Conservation (phyloP, 2,113 vertebrate species). For the Hemiprocne comata region DNA sequence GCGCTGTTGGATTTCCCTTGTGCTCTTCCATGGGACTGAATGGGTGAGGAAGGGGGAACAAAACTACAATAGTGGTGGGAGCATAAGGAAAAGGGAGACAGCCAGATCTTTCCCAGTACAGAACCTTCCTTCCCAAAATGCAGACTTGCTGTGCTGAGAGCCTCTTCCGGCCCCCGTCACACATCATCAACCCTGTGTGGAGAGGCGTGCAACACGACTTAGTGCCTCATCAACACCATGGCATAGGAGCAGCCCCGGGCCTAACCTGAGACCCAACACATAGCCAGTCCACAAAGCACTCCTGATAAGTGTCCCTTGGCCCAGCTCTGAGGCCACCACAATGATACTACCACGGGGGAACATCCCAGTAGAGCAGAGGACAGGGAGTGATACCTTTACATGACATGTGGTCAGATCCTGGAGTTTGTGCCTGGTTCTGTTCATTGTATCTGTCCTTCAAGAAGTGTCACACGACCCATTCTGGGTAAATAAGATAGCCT, state of each 20-base stretch:
- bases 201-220: fast-evolving
- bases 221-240: background rate
- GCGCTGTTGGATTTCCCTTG: background rate
- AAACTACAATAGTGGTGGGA: background rate
- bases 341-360: background rate
- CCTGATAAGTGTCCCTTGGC: background rate
- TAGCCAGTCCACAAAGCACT: background rate
- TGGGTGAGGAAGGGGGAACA: background rate
- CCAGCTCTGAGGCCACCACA: background rate
- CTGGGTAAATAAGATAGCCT: background rate
- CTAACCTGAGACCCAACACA: background rate
- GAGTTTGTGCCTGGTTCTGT: background rate
- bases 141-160: background rate
- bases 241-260: background rate
- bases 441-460: background rate
- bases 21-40: background rate
- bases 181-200: background rate
- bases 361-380: background rate
- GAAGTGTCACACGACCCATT: background rate
- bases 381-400: background rate
- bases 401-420: background rate
- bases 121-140: background rate
- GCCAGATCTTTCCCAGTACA: background rate
- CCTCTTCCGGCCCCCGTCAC: background rate
- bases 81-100: background rate